Base-by-base conservation (phyloP, 2,797 vertebrate genomes). In the Megalops cyprinoides region DNA sequence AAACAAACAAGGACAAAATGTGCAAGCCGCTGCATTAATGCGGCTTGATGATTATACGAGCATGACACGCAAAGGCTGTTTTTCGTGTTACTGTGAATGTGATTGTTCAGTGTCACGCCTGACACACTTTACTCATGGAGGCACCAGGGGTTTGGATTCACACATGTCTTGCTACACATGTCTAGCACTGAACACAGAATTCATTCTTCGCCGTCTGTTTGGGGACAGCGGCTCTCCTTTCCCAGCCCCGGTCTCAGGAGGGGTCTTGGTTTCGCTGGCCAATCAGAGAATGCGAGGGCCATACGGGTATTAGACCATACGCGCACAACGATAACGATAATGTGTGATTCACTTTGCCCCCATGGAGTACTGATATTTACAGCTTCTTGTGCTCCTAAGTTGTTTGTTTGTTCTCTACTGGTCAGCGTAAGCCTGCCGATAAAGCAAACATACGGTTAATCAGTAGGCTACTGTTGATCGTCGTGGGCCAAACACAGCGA, bases 211-310 rank as follows among this genome's bases (percentile, higher is more conserved):
- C 67, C 67, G n/a, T 44, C 31, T 39, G 39, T 42, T 71, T 37
- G 67, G 67, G 67, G 67, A 23, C 37, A 44, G 67, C 9, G 10
- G 1, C 67, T 42, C 4, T 71, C 67, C 8, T 37, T 44, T 23
- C 37, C 67, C 39, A 71, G 4, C 20, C 67, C 67, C 67, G 6
- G 44, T 44, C 10, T 7, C 9, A 9, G 39, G 37, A 44, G 34
- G n/a, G n/a, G n/a, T n/a, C 39, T 37, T 42, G 15, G 31, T 69
- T 8, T 39, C 34, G 7, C 34, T 69, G 65, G 20, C 65, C 31
- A 69, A 69, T 69, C 65, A 42, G 67, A 71, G 42, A 71, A 71
- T 18, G 67, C 15, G 39, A 23, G 20, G 12, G 20, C 67, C 67
- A n/a, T 3, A 71, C 3, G 67, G 39, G 67, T n/a, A n/a, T n/a